Evolutionary conservation across 2,888 invertebrate species (phyloP), one percentile per base, ranked within the genome.

Genomic region (Adineta ricciae): DNA sequence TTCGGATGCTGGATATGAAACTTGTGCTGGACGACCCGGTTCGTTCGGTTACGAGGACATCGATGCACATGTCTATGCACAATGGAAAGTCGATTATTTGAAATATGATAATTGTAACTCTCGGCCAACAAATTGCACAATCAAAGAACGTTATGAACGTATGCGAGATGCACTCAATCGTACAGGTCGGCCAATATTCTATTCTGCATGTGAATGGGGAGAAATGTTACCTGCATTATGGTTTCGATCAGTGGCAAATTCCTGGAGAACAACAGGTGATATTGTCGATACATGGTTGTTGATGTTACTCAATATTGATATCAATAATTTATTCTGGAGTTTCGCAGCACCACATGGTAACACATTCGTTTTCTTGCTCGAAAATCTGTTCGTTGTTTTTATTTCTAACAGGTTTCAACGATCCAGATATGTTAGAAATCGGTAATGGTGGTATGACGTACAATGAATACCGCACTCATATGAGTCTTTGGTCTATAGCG

Each of bases 61-160:
- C 14, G 78, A 78, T 78, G 78, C 78, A n/a, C 41, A 41, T 14
- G 19, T 41, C 4, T 78, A 78, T 78, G 78, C 78, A 38, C 9
- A 38, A 41, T 78, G 78, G 78, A 41, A 41, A 78, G 78, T 78
- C 2, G 78, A 78, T 78, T 78, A 78, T 78, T n/a, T 78, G 7
- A 78, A 78, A 78, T 78, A 78, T 78, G 38, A 78, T n/a, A 78
- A 78, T 78, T 78, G 78, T 41, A 11, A 78, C 41, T 41, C 78
- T n/a, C 2, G 0, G 11, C 41, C 21, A 38, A 78, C 41, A 41
- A 24, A 41, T 24, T 24, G 24, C 24, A 78, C 41, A 41, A 78
- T 78, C 19, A 78, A 64, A 64, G 64, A 64, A 64, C 64, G 78
- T n/a, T 78, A 78, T 41, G 41, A 38, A 78, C 41, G 21, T 41